A percentile compares a stretch with the other conserved stretches of the same genome.
phyloP scores from a whole-genome alignment of 1,140 invertebrate genomes.

The Drosophila neocordata region DNA sequence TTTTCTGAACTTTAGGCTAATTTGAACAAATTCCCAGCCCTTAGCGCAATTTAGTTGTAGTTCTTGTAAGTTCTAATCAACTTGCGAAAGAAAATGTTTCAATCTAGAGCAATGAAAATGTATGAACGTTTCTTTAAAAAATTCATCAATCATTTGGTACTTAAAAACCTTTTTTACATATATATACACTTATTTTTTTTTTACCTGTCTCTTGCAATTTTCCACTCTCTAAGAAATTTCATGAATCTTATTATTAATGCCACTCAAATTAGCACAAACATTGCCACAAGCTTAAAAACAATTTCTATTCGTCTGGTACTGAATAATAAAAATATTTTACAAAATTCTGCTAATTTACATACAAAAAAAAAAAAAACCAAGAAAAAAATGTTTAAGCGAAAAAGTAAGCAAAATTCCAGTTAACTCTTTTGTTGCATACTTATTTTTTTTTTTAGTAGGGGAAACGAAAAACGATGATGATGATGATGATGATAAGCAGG shows the following conservation, averaged over 20 bases:
- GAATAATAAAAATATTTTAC: constrained; percentile 4
- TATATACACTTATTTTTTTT: no score
- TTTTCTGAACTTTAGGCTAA: no score
- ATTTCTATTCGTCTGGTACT: neutral
- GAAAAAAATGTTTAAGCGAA: neutral
- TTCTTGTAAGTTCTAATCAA: no score
- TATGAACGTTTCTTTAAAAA: neutral
- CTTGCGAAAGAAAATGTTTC: neutral
- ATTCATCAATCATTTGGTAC: constrained; percentile 1
- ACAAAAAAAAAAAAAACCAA: neutral
- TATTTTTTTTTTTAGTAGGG: no score
- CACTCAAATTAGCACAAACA: constrained; percentile 5
- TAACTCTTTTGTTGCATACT: constrained; percentile 11
- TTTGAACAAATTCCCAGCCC: no score
- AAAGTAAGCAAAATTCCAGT: constrained; percentile 1
- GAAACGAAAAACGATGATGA: no score
- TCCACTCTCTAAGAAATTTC: neutral
- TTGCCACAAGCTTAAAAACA: neutral
- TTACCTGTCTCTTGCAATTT: neutral
- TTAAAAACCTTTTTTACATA: no score
- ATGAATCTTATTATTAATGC: constrained; percentile 3
- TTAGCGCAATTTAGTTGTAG: no score
- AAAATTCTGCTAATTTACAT: constrained; percentile 9
- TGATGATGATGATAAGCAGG: neutral
- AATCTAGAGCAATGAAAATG: neutral